These are phyloP conservation scores for Schizopygopsis malacanthus DNA, from an alignment of 2,797 vertebrate species.

Conservation along the genomic window DNA sequence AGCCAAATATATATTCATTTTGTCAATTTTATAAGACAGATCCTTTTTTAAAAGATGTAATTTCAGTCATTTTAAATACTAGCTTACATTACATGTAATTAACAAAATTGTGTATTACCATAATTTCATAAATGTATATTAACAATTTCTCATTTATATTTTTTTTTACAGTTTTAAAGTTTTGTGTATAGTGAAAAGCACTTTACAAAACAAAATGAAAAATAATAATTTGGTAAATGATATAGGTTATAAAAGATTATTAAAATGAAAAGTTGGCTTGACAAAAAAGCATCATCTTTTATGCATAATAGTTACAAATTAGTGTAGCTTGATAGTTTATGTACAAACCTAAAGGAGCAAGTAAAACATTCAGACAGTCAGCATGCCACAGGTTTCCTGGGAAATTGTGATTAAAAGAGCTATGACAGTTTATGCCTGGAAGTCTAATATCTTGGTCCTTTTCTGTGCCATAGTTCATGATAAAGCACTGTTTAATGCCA, in stretches of 20 bases:
- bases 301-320: not conserved
- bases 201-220: not conserved
- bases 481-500: not conserved
- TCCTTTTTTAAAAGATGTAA: not conserved
- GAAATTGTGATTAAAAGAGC: not conserved
- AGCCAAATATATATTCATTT: conserved; percentile 14
- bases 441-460: not conserved
- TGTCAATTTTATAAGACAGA: not conserved
- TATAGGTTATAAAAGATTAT: not conserved
- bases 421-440: not conserved
- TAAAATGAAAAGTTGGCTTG: not conserved
- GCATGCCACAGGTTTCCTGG: not conserved
- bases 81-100: not conserved
- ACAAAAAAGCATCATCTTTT: not conserved
- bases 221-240: not conserved
- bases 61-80: not conserved
- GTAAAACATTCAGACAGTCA: not conserved
- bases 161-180: not conserved
- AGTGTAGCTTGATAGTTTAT: not conserved
- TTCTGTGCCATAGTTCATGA: not conserved
- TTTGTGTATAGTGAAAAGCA: not conserved
- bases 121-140: not conserved
- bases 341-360: not conserved
- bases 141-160: not conserved
- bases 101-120: not conserved